Percentiles rank a stretch among this genome's conserved stretches.
Conservation (phyloP, 2,888 invertebrate species). For the Pteria penguin region DNA sequence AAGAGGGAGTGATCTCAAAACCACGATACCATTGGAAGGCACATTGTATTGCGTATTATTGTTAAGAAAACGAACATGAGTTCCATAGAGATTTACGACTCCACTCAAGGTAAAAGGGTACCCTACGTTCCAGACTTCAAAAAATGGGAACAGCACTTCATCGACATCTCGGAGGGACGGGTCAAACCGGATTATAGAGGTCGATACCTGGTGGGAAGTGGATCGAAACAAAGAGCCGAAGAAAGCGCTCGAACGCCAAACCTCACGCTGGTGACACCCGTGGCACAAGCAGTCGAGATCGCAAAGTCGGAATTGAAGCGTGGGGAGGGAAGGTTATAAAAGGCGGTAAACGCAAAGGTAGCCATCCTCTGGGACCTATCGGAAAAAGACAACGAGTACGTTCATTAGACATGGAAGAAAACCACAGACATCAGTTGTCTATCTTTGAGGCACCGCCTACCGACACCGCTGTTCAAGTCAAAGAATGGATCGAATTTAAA, state of each 20-base stretch:
- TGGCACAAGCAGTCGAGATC: not conserved
- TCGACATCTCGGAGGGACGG: not conserved
- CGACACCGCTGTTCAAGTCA: not conserved
- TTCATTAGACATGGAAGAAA: no score
- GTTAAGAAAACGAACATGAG: not conserved
- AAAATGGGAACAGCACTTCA: not conserved
- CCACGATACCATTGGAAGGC: not conserved
- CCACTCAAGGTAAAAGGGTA: not conserved
- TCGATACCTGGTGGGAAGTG: no score
- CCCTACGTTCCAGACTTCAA: not conserved
- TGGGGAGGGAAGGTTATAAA: not conserved
- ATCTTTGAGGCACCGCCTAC: not conserved
- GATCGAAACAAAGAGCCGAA: not conserved
- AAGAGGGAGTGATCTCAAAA: not conserved
- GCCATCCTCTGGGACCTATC: not conserved
- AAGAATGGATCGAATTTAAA: not conserved
- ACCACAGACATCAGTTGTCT: not conserved
- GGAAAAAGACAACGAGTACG: not conserved
- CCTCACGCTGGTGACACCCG: slow-evolving; percentile 2
- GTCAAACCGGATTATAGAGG: slow-evolving; percentile 3
- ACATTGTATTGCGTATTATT: not conserved
- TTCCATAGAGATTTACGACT: not conserved
- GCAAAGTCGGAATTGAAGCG: not conserved
- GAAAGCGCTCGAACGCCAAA: no score
- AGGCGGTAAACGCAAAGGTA: not conserved